Conservation (phyloP, 2,888 invertebrate genomes). For the Metacarcinus magister region DNA sequence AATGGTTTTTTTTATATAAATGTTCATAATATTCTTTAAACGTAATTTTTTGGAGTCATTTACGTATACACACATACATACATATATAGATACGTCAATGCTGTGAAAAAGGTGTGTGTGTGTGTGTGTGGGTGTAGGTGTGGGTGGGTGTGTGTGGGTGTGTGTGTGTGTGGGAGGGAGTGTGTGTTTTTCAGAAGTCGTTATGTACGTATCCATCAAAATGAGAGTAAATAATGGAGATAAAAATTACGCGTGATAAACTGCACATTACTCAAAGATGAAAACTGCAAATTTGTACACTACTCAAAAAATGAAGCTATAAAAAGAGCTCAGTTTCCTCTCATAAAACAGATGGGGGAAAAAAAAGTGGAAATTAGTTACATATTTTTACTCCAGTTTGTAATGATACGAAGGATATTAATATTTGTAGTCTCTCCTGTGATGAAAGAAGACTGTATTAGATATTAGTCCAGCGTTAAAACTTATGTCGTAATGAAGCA, state of each 20-base stretch:
- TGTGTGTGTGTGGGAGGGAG: not conserved
- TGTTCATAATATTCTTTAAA: too few relatives aligned
- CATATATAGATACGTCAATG: not conserved
- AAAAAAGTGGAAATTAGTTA: slow-evolving; percentile 10
- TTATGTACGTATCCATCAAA: not conserved
- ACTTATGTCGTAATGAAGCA: not conserved
- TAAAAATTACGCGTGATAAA: not conserved
- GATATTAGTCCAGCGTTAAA: too few relatives aligned
- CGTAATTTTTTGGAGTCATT: not conserved
- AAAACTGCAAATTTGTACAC: not conserved
- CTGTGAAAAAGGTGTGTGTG: not conserved
- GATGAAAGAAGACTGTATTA: too few relatives aligned
- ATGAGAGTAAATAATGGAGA: not conserved
- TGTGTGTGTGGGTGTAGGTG: not conserved
- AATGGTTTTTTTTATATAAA: too few relatives aligned
- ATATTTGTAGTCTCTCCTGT: too few relatives aligned
- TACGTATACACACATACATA: slow-evolving; percentile 43
- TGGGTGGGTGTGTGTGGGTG: not conserved
- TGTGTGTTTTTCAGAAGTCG: not conserved
- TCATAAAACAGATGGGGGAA: slow-evolving; percentile 51
- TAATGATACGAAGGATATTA: not conserved
- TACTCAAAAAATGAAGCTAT: not conserved
- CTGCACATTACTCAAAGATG: not conserved
- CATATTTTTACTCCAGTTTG: not conserved
- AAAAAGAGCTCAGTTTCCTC: not conserved